These are phyloP conservation scores for Empis stercorea DNA, from an alignment of 2,888 invertebrate species.

Conservation along the genomic window DNA sequence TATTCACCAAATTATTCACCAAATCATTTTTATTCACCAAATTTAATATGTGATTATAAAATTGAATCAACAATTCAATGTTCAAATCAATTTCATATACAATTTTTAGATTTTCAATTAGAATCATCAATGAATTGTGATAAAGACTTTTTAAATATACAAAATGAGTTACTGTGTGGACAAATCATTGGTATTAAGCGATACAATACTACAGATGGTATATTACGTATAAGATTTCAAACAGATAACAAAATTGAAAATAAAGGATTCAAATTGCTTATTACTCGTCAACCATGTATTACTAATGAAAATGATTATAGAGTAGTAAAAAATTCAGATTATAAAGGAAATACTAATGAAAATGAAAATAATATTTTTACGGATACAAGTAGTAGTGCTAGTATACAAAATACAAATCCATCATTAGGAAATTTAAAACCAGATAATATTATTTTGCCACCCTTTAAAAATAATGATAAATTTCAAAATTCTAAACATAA, in stretches of 20 bases:
- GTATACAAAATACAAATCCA: not conserved
- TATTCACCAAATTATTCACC: conserved; percentile 42
- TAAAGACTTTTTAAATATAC: conserved; percentile 41
- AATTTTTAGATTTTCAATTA: conserved; percentile 43
- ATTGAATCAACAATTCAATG: conserved; percentile 39
- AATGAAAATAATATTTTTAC: too few species aligned
- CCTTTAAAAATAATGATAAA: not conserved
- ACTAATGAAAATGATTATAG: not conserved
- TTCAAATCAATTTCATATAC: conserved; percentile 40
- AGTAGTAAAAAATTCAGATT: not conserved
- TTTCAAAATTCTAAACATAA: conserved; percentile 7
- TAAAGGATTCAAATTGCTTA: conserved; percentile 40
- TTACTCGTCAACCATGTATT: conserved; percentile 39
- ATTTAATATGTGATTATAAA: conserved; percentile 38
- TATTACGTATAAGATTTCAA: conserved; percentile 37
- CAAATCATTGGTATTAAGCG: conserved; percentile 35
- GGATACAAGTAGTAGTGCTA: too few species aligned
- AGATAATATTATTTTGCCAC: conserved; percentile 5
- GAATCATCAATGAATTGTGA: conserved; percentile 38
- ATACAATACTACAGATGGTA: conserved; percentile 38
- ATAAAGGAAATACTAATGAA: not conserved
- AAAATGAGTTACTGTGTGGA: conserved; percentile 40
- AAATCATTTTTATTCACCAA: conserved; percentile 33
- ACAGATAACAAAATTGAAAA: conserved; percentile 29
- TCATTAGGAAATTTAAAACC: conserved; percentile 1